phyloP scores from a whole-genome alignment of 2,888 invertebrate genomes.

The Lymantria dispar region DNA sequence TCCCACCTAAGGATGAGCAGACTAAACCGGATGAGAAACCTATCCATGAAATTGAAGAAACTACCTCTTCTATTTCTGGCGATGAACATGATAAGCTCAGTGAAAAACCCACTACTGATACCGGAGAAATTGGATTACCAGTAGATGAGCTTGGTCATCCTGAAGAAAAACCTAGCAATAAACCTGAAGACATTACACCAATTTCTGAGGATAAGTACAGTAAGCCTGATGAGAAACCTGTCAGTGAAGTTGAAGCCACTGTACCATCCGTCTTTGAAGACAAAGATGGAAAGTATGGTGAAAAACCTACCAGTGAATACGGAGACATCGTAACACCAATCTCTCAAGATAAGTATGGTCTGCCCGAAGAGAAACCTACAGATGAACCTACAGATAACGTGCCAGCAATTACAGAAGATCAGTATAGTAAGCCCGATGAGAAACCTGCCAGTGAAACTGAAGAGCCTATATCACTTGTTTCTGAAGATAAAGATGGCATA shows the following conservation, averaged over 20 bases:
- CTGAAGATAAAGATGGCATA: not conserved
- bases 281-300: not conserved
- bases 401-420: not conserved
- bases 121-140: not conserved
- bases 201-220: constrained; percentile 5
- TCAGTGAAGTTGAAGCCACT: not conserved
- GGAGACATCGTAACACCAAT: not conserved
- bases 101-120: not conserved
- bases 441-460: constrained; percentile 1
- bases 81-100: not conserved
- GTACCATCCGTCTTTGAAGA: not conserved
- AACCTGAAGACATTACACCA: constrained; percentile 15
- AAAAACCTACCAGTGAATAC: not conserved
- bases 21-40: not conserved
- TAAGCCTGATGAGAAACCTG: not conserved
- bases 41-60: not conserved
- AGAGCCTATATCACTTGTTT: not conserved
- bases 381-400: not conserved
- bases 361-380: not conserved
- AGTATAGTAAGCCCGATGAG: not conserved
- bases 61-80: not conserved
- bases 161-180: not conserved
- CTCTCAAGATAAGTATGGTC: not conserved
- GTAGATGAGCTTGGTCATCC: not conserved
- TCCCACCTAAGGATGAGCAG: not conserved